These are phyloP conservation scores for Goniozus legneri DNA, from an alignment of 1,140 invertebrate species.

Conservation along the genomic window DNA sequence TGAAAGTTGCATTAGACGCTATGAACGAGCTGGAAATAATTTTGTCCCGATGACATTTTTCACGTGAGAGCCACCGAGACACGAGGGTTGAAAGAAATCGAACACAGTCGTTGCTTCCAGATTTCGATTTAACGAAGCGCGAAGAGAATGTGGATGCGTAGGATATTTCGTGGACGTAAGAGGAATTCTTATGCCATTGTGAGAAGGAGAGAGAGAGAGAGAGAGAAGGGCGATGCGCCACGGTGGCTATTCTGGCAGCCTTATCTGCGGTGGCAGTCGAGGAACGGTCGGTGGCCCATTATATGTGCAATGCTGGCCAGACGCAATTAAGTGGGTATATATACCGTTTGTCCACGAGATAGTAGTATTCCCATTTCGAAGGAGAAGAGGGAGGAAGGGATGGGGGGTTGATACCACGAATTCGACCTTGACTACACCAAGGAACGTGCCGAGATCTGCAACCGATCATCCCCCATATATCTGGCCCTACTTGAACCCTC, in stretches of 20 bases:
- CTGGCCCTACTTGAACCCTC: background rate
- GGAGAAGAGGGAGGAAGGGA: constrained; percentile 7
- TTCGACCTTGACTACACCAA: too few relatives aligned
- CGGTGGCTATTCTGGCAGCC: constrained; percentile 14
- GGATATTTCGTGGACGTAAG: too few relatives aligned
- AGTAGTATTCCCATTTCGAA: constrained; percentile 8
- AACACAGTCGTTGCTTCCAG: too few relatives aligned
- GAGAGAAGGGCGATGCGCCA: background rate
- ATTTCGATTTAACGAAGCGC: too few relatives aligned
- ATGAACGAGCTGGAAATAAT: too few relatives aligned
- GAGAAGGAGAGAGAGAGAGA: background rate
- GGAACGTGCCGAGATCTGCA: constrained; percentile 24
- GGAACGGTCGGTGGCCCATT: constrained; percentile 10
- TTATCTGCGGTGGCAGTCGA: constrained; percentile 18
- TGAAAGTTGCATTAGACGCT: too few relatives aligned
- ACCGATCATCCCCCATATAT: constrained; percentile 1
- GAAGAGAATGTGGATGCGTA: too few relatives aligned
- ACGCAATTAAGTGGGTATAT: constrained; percentile 26
- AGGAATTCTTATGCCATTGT: too few relatives aligned
- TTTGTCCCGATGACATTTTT: too few relatives aligned
- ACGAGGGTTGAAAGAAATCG: too few relatives aligned
- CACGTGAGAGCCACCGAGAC: too few relatives aligned
- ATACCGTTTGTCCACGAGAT: constrained; percentile 12
- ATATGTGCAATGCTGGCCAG: constrained; percentile 23
- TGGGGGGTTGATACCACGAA: too few relatives aligned